Conservation (phyloP, 2,888 invertebrate genomes). For the Noctua pronuba region DNA sequence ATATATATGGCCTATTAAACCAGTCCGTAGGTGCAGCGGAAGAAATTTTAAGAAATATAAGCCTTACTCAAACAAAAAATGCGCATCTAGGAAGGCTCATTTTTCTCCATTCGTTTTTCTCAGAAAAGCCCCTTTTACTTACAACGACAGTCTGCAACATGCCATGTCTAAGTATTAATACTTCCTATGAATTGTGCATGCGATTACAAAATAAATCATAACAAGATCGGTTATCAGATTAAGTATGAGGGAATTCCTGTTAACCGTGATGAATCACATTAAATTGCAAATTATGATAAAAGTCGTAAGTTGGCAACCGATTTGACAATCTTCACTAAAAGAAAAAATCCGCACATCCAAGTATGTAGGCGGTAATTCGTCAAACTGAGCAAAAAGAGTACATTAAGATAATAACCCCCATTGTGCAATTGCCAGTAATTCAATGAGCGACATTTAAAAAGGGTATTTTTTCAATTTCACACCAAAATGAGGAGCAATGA, state of each 20-base stretch:
- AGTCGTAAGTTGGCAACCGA: constrained; percentile 19
- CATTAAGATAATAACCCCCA: constrained; percentile 48
- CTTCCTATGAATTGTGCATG: constrained; percentile 10
- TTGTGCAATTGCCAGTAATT: constrained; percentile 40
- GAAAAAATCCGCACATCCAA: constrained; percentile 34
- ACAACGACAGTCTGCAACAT: background rate
- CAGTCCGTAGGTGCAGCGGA: no score
- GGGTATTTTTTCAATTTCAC: constrained; percentile 42
- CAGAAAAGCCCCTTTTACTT: background rate
- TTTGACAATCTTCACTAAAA: constrained; percentile 34
- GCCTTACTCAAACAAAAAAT: no score
- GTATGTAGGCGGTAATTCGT: constrained; percentile 40
- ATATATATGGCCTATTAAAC: no score
- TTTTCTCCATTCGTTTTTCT: background rate
- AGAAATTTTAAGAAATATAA: no score
- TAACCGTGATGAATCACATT: constrained; percentile 5
- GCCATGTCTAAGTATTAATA: background rate
- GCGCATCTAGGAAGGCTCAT: no score
- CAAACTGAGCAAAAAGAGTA: constrained; percentile 29
- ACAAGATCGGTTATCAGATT: background rate
- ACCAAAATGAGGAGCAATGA: constrained; percentile 44
- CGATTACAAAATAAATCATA: background rate
- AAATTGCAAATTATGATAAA: constrained; percentile 25
- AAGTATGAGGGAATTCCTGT: background rate
- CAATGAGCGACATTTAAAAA: constrained; percentile 54